These are phyloP conservation scores for Ceratina calcarata DNA, from an alignment of 1,140 invertebrate genomes.

Conservation along the genomic window DNA sequence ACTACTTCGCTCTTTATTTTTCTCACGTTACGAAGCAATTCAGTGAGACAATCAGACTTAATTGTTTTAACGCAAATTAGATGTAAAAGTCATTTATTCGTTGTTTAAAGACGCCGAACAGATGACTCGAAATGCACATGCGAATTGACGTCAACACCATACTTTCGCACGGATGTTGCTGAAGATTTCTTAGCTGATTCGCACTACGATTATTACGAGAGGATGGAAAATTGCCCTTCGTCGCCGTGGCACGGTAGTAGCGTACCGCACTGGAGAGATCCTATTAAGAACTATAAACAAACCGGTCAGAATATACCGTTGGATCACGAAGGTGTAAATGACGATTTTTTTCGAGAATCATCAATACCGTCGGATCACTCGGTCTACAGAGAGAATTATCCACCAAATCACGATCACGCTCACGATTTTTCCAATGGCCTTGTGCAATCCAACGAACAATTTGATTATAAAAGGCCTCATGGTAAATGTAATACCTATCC, in stretches of 20 bases:
- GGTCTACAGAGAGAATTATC: background rate
- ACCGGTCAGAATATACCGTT: background rate
- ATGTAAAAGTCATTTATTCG: background rate
- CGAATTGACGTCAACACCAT: slow-evolving; percentile 86
- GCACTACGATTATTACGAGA: slow-evolving; percentile 89
- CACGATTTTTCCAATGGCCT: background rate
- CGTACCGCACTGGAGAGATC: background rate
- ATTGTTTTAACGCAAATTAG: background rate
- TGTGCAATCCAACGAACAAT: background rate
- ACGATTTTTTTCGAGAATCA: background rate
- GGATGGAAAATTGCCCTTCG: slow-evolving; percentile 81
- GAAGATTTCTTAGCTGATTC: slow-evolving; percentile 85
- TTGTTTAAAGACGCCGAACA: slow-evolving; percentile 72
- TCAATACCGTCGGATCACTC: background rate
- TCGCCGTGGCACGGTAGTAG: background rate
- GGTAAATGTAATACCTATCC: background rate
- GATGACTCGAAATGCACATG: slow-evolving; percentile 85
- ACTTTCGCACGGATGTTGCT: slow-evolving; percentile 83
- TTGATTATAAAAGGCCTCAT: background rate
- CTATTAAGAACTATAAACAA: background rate
- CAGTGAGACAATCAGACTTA: background rate
- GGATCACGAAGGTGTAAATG: background rate
- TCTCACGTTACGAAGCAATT: too few relatives aligned
- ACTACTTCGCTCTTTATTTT: too few relatives aligned
- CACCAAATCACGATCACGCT: background rate